Evolutionary conservation across 2,113 vertebrate species (phyloP).

Genomic region (Columbina picui): DNA sequence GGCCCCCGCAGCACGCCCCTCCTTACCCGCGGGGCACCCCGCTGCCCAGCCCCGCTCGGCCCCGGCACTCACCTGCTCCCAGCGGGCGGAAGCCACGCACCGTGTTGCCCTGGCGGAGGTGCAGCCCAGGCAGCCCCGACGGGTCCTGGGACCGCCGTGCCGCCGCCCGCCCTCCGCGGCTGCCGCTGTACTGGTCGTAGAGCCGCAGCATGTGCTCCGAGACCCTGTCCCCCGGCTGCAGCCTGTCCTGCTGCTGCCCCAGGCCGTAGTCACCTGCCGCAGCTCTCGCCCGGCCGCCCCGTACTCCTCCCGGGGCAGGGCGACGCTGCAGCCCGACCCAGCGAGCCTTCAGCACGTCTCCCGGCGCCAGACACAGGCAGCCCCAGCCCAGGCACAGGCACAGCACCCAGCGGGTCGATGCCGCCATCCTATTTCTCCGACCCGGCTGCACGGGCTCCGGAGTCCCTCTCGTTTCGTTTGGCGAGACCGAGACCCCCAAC

Average conservation of each 20-base stretch:
- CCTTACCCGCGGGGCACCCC: too few species aligned
- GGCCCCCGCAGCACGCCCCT: too few species aligned
- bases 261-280: neutral
- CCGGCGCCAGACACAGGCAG: conserved; percentile 74
- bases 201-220: conserved; percentile 93
- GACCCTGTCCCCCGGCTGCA: conserved; percentile 77
- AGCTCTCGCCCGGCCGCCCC: neutral
- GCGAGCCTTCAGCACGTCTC: conserved; percentile 65
- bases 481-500: neutral
- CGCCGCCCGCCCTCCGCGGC: neutral
- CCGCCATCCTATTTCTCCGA: conserved; percentile 74
- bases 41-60: neutral
- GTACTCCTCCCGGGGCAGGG: neutral
- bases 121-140: neutral
- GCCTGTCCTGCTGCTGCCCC: neutral
- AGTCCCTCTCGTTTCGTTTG: too few species aligned
- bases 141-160: neutral
- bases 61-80: conserved; percentile 65
- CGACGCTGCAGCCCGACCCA: conserved; percentile 44
- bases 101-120: conserved; percentile 82
- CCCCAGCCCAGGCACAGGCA: conserved; percentile 81
- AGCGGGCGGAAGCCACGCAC: conserved; percentile 83
- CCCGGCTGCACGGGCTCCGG: neutral
- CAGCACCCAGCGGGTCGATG: conserved; percentile 62
- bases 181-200: conserved; percentile 84